Evolutionary conservation across 2,113 vertebrate species (phyloP), one percentile per base, ranked within the genome.

Genomic region (Callocephalon fimbriatum): DNA sequence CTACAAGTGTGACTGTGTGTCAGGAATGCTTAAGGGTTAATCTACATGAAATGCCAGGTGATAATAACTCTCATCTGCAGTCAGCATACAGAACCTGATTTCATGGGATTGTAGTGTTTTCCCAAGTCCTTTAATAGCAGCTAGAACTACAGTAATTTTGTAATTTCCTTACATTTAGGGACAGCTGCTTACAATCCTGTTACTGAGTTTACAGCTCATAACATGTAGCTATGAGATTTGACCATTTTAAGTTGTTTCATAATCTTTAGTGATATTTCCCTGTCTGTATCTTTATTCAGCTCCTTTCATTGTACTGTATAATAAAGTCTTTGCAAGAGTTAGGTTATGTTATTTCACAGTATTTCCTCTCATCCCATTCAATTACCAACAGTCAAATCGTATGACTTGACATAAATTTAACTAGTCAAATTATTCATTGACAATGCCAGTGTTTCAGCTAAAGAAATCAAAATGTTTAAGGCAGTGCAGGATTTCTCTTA

Each of bases 341-440:
- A 21, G n/a, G 29, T 32, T 50, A 40, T 48, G 14, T 47, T 75
- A 31, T 26, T 86, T 81, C 48, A 88, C 42, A 68, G 40, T 31
- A 66, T 80, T 65, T 76, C 54, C 35, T 91, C 65, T 86, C 47
- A 89, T 68, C 37, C 83, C 67, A 85, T 68, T 95, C 83, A 66
- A 83, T 90, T 92, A 92, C 92, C 67, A 93, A 78, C 56, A 66
- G 15, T 51, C 81, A 94, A 93, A 95, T 83, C 91, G 32, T 71
- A 58, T 5, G 40, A 93, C 62, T 53, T 89, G 86, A 90, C 71
- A 95, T 40, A 62, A 61, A n/a, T 87, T 48, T 67, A 62, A 50
- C 62, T 32, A 22, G 27, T 80, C 74, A 47, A 66, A 86, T 32
- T 27, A 21, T 31, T 83, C 85, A 29, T 3, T 85, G 81, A 50